Evolutionary conservation across 2,888 invertebrate species (phyloP), one percentile per base, ranked within the genome.

Genomic region (Marasmarcha lunaedactyla): DNA sequence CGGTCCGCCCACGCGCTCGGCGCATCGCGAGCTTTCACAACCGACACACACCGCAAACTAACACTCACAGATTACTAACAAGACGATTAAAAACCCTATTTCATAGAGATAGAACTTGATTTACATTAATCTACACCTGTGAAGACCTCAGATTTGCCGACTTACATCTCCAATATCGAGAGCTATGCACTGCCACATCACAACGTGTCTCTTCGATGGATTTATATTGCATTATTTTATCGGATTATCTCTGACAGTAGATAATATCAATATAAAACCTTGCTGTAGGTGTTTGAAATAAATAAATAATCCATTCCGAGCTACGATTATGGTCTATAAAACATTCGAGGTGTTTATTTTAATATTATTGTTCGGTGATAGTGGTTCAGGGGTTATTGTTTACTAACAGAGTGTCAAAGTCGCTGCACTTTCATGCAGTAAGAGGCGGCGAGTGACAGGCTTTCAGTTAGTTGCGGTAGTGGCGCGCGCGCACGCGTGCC

Each of bases 401-500:
- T 50, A 41, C 46, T 38, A 14, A 14, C 11, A 12, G 38, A 46
- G 39, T 43, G 41, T 38, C 41, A 36, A 36, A 40, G 42, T 7
- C 20, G 20, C 20, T 7, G 38, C 37, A 38, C 63, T 62, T 64
- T 63, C 64, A 65, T 65, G 60, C 55, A 57, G 50, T 59, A 62
- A 67, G 72, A 73, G 65, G 69, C 59, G 69, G 67, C 60, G 66
- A 63, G 56, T 69, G 69, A 66, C 71, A 76, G 71, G 67, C 72
- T 34, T 76, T 71, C 76, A 83, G 81, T 83, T 63, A 71, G 65
- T 61, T 69, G 62, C 65, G 63, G 74, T 42, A 62, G 63, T 63
- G 47, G 72, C 79, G 79, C 79, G 79, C 50, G 71, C 83, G 81
- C 81, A 81, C 83, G 81, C 62, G 63, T 77, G 47, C 51, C 49